Percentiles rank a stretch among this genome's conserved stretches.
Evolutionary conservation across 2,888 invertebrate species (phyloP).

Genomic region (Ctenicera cuprea): DNA sequence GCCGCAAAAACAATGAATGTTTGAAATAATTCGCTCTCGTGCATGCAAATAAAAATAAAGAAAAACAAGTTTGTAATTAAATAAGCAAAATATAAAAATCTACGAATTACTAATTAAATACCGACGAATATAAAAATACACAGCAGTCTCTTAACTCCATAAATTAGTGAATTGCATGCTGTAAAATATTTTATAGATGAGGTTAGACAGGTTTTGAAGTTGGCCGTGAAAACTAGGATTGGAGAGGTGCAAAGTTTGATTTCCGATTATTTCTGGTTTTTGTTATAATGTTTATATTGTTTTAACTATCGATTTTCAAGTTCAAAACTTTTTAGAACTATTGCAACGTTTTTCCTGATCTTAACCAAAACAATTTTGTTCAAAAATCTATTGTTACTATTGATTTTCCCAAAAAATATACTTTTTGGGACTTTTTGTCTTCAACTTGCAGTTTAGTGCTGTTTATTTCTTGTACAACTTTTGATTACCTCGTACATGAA

Average conservation of each 20-base stretch:
- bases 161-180: constrained; percentile 52
- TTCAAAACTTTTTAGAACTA: not conserved
- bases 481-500: constrained; percentile 23
- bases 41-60: constrained; percentile 26
- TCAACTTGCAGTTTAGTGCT: not conserved
- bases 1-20: not conserved
- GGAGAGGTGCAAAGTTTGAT: constrained; percentile 49
- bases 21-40: constrained; percentile 32
- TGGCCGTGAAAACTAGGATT: constrained; percentile 52
- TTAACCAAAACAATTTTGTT: too few relatives aligned
- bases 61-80: constrained; percentile 38
- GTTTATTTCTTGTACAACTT: not conserved
- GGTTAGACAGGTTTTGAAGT: constrained; percentile 51
- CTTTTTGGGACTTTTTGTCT: too few relatives aligned
- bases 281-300: constrained; percentile 16
- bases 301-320: constrained; percentile 1
- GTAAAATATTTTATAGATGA: constrained; percentile 52
- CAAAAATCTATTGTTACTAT: too few relatives aligned
- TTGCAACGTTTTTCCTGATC: not conserved
- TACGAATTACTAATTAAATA: constrained; percentile 39
- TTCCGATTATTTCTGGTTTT: constrained; percentile 43
- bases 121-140: constrained; percentile 37
- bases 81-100: constrained; percentile 35
- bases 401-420: not conserved
- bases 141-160: constrained; percentile 36